These are phyloP conservation scores for Galbula dea DNA, from an alignment of 2,113 vertebrate genomes.

Conservation along the genomic window DNA sequence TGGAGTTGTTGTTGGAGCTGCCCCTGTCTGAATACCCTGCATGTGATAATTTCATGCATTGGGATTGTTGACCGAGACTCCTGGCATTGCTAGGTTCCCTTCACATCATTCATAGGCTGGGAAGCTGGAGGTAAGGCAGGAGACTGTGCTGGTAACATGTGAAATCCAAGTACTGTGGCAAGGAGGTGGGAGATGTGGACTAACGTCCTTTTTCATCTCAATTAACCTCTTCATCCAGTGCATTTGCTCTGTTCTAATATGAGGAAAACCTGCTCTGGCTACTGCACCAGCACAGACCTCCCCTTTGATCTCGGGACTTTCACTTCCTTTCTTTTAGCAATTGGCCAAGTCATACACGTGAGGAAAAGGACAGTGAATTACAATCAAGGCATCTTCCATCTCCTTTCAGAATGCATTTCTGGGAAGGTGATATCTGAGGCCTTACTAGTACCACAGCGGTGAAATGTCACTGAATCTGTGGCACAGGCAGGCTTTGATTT, in stretches of 20 bases:
- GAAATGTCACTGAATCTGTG: background rate
- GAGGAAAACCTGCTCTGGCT: background rate
- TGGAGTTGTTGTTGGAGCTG: background rate
- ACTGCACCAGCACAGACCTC: background rate
- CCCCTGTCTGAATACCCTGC: rapidly evolving
- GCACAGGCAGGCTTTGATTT: background rate
- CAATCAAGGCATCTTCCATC: background rate
- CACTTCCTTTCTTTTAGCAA: background rate
- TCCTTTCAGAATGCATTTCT: background rate
- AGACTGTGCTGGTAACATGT: rapidly evolving
- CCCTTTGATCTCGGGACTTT: background rate
- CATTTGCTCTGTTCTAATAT: background rate
- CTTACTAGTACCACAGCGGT: background rate
- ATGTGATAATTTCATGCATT: rapidly evolving
- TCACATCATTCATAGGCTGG: background rate
- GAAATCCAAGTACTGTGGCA: background rate
- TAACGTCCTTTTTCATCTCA: background rate
- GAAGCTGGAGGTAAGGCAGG: background rate
- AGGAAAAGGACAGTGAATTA: background rate
- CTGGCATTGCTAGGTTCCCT: background rate
- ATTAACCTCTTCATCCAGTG: background rate
- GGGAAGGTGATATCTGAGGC: background rate
- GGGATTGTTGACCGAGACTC: background rate
- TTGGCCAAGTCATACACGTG: background rate
- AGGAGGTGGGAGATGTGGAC: background rate